Evolutionary conservation across 1,140 invertebrate species (phyloP).

Genomic region (Chionoecetes opilio): DNA sequence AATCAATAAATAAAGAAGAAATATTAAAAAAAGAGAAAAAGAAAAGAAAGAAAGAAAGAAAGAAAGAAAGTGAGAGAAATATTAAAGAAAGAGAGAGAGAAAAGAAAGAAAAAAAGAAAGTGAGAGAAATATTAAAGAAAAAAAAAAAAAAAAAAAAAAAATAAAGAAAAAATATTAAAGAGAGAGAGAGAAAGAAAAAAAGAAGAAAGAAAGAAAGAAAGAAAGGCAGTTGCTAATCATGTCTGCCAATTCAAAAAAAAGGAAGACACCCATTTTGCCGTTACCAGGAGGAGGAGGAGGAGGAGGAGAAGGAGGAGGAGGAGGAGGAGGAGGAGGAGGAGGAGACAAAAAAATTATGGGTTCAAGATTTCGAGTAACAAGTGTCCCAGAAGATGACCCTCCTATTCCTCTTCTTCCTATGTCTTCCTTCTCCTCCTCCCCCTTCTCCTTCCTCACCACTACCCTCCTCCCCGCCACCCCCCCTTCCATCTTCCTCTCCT

Average conservation of each 20-base stretch:
- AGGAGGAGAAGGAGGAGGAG: background rate
- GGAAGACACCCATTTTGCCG: background rate
- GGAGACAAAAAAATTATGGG: background rate
- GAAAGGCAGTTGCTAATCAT: background rate
- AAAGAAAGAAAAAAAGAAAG: background rate
- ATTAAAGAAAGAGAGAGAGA: background rate
- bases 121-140: background rate
- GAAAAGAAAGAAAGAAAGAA: background rate
- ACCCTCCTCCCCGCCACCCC: background rate
- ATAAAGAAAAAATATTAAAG: background rate
- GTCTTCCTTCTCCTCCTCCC: background rate
- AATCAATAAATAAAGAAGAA: no score
- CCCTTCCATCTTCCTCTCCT: background rate
- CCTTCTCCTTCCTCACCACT: background rate
- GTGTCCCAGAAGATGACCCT: background rate
- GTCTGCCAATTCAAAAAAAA: background rate
- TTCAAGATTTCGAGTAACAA: background rate
- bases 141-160: background rate
- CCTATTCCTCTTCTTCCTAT: background rate
- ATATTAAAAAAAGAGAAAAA: background rate
- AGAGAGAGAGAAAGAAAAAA: background rate
- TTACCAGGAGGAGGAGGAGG: background rate
- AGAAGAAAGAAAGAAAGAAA: background rate
- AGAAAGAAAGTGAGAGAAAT: background rate
- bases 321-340: background rate